A percentile compares a stretch with the other conserved stretches of the same genome.
Conservation (phyloP, 2,113 vertebrate genomes). For the Mus pahari region DNA sequence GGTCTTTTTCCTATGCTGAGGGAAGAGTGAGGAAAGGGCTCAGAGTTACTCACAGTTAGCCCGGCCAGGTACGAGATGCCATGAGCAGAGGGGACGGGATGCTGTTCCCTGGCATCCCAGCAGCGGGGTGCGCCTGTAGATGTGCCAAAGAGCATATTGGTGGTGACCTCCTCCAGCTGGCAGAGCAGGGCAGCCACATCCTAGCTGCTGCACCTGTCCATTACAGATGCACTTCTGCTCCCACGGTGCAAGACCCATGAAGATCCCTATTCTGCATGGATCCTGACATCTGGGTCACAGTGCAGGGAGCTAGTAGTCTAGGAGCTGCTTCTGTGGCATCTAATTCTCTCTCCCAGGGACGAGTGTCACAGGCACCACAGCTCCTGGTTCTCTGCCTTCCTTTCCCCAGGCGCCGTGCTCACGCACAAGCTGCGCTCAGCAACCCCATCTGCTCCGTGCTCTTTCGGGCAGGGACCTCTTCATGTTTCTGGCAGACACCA, state of each 20-base stretch:
- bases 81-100: background rate
- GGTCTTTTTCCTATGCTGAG: background rate
- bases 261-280: background rate
- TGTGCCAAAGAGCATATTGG: background rate
- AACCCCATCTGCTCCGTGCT: background rate
- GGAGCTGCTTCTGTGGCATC: background rate
- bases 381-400: background rate
- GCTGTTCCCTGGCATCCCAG: background rate
- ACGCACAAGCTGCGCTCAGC: background rate
- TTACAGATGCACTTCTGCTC: background rate
- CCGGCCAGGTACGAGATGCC: background rate
- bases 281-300: background rate
- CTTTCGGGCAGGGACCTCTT: background rate
- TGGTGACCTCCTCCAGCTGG: background rate
- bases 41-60: background rate
- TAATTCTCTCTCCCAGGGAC: background rate
- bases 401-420: background rate
- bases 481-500: background rate
- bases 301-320: background rate
- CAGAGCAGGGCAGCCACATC: background rate
- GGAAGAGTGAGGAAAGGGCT: background rate
- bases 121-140: background rate
- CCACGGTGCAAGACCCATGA: background rate
- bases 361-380: fast-evolving
- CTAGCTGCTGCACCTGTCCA: background rate